A percentile compares a stretch with the other conserved stretches of the same genome.
Evolutionary conservation across 2,888 invertebrate genomes (phyloP).

Genomic region (Tholera decimalis): DNA sequence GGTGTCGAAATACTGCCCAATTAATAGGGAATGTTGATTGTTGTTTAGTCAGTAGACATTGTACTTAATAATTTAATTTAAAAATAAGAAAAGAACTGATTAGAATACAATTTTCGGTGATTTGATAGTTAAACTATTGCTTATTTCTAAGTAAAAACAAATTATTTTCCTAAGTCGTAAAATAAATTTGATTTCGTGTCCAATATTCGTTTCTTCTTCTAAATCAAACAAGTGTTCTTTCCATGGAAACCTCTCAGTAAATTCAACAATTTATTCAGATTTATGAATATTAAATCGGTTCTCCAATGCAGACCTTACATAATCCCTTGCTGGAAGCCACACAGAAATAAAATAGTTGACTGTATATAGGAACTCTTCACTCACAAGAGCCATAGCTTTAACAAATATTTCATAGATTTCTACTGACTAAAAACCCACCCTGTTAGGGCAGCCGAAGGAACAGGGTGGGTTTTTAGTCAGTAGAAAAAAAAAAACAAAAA

Average conservation of each 20-base stretch:
- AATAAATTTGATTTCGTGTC: slow-evolving; percentile 93
- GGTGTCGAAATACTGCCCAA: background rate
- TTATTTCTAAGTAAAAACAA: slow-evolving; percentile 4
- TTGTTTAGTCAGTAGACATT: slow-evolving; percentile 7
- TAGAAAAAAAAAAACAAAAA: too few relatives aligned
- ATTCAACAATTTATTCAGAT: slow-evolving; percentile 95
- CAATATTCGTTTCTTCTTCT: slow-evolving; percentile 94
- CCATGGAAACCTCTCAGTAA: slow-evolving; percentile 96
- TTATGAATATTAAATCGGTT: slow-evolving; percentile 93
- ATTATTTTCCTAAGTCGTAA: slow-evolving; percentile 1
- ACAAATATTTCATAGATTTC: slow-evolving; percentile 94
- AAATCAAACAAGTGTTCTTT: slow-evolving; percentile 96
- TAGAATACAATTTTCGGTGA: background rate
- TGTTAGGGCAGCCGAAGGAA: too few relatives aligned
- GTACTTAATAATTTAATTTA: background rate
- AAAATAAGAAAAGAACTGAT: slow-evolving; percentile 1
- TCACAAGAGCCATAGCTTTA: slow-evolving; percentile 95
- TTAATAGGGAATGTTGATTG: slow-evolving; percentile 4
- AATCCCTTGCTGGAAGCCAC: slow-evolving; percentile 97
- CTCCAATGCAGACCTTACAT: slow-evolving; percentile 94
- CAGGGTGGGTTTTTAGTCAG: too few relatives aligned
- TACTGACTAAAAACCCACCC: too few relatives aligned
- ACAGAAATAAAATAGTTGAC: slow-evolving; percentile 92
- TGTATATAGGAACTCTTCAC: slow-evolving; percentile 94
- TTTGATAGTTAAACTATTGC: too few relatives aligned